Conservation (phyloP, 2,888 invertebrate genomes). For the Bombyx huttoni region DNA sequence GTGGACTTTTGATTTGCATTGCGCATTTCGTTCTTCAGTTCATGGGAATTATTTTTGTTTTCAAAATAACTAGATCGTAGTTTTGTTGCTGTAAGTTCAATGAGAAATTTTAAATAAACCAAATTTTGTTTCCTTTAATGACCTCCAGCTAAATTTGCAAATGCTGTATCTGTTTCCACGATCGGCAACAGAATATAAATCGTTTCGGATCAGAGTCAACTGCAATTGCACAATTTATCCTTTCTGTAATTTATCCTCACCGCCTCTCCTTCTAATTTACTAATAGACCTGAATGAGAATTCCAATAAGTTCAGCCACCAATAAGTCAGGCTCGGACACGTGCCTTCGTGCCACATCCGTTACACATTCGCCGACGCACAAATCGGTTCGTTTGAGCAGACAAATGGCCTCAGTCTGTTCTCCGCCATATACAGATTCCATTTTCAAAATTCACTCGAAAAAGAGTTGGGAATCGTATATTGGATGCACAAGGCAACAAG, state of each 20-base stretch:
- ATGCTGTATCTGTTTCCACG: no score
- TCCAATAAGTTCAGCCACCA: conserved; percentile 42
- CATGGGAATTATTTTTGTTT: neutral
- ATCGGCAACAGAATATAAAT: neutral
- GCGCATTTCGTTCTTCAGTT: neutral
- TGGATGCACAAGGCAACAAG: conserved; percentile 22
- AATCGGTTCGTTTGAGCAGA: conserved; percentile 69
- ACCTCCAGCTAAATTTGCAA: no score
- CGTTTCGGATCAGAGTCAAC: neutral
- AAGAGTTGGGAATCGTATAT: conserved; percentile 52
- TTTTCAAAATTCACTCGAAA: conserved; percentile 58
- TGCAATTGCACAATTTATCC: conserved; percentile 2
- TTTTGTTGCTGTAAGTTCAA: neutral
- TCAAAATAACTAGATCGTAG: neutral
- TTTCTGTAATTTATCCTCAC: conserved; percentile 13
- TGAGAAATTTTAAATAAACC: no score
- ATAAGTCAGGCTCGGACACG: conserved; percentile 55
- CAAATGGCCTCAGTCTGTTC: conserved; percentile 53
- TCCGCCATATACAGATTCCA: conserved; percentile 43
- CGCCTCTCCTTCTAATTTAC: conserved; percentile 27
- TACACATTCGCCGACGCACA: conserved; percentile 64
- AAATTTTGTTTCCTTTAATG: no score
- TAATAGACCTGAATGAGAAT: conserved; percentile 50
- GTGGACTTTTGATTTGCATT: conserved; percentile 15
- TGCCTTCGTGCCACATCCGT: conserved; percentile 57